Conservation (phyloP, 1,140 invertebrate genomes). For the Paraescarpia echinospica region DNA sequence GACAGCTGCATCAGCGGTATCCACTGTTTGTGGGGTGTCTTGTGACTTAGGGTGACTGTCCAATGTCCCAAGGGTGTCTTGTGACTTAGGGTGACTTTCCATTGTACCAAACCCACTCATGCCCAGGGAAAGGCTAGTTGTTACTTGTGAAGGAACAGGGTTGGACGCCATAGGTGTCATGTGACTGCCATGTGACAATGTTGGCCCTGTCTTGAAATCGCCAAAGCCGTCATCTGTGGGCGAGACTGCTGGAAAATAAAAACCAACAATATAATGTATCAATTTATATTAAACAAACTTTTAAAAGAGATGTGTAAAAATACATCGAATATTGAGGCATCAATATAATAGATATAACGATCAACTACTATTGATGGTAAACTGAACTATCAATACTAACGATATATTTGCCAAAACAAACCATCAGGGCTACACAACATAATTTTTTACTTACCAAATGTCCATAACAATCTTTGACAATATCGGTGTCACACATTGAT, state of each 20-base stretch:
- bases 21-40: background rate
- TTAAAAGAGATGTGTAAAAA: no score
- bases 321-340: no score
- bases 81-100: background rate
- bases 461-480: no score
- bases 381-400: no score
- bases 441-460: no score
- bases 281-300: no score
- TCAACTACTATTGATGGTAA: no score
- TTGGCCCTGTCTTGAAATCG: constrained; percentile 11
- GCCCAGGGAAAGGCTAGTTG: background rate
- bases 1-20: background rate
- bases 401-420: no score
- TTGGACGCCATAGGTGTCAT: background rate
- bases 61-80: background rate
- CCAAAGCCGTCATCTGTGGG: constrained; percentile 18
- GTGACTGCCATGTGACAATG: background rate
- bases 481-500: no score
- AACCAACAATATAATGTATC: background rate
- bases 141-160: background rate
- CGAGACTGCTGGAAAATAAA: background rate
- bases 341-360: no score
- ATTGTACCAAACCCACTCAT: background rate
- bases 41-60: background rate
- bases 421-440: no score